A percentile compares a stretch with the other conserved stretches of the same genome.
Conservation (phyloP, 2,113 vertebrate species). For the Tyto alba region DNA sequence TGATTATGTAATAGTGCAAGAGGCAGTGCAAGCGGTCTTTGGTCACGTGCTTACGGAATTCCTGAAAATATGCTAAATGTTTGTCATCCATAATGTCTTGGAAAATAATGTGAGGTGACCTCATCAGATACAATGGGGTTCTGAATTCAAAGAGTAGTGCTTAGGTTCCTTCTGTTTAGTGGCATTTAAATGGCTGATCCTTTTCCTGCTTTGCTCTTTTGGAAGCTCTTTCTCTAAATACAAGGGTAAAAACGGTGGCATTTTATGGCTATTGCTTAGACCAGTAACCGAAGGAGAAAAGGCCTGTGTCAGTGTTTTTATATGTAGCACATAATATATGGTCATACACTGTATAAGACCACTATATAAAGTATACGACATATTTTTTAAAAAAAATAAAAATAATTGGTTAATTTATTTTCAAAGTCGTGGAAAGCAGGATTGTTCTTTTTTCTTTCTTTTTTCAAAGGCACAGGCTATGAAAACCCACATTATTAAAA, state of each 20-base stretch:
- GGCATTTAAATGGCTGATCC: neutral
- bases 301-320: neutral
- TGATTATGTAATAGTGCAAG: neutral
- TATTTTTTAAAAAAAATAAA: neutral
- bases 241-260: neutral
- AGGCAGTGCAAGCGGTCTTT: neutral
- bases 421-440: neutral
- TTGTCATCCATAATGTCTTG: neutral
- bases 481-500: conserved; percentile 36
- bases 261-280: neutral
- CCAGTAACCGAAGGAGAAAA: neutral
- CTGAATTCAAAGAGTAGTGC: neutral
- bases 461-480: neutral
- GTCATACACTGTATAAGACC: neutral
- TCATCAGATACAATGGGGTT: neutral
- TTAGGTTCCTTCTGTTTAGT: neutral
- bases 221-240: neutral
- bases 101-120: neutral
- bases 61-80: neutral
- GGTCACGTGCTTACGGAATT: neutral
- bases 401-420: neutral
- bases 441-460: neutral
- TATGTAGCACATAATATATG: neutral
- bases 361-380: too few relatives aligned
- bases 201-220: neutral